These are phyloP conservation scores for Drosophila gunungcola DNA, from an alignment of 1,140 invertebrate genomes.

Conservation along the genomic window DNA sequence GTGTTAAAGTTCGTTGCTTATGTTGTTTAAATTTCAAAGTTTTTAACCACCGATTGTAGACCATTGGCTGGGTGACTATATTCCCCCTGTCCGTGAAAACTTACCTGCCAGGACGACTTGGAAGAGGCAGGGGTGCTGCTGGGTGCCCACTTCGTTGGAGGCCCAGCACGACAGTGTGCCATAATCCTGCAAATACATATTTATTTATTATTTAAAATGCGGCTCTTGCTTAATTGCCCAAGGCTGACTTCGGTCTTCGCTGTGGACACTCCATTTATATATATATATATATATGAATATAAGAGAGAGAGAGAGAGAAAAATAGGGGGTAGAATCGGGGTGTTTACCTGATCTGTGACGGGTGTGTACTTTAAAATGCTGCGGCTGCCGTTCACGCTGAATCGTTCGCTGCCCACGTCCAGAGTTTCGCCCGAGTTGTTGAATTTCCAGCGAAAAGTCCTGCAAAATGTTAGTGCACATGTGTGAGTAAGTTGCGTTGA, in stretches of 20 bases:
- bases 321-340: constrained; percentile 17
- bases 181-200: constrained; percentile 86
- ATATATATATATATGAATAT: constrained; percentile 7
- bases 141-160: constrained; percentile 90
- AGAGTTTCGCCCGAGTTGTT: constrained; percentile 94
- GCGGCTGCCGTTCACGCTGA: constrained; percentile 88
- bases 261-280: constrained; percentile 19
- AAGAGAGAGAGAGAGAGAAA: neutral
- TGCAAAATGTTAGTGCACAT: constrained; percentile 56
- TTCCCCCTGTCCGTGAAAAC: constrained; percentile 11
- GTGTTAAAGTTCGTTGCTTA: too few species aligned
- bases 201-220: constrained; percentile 61
- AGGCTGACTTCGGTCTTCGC: constrained; percentile 32
- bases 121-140: constrained; percentile 91
- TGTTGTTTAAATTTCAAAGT: neutral
- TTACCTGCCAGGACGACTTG: constrained; percentile 91
- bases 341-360: constrained; percentile 87
- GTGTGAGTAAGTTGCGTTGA: constrained; percentile 70
- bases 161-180: constrained; percentile 92
- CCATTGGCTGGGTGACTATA: neutral
- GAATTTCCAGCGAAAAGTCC: constrained; percentile 95
- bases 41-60: neutral
- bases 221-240: constrained; percentile 62
- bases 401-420: constrained; percentile 90
- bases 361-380: constrained; percentile 90